These are phyloP conservation scores for Oikopleura albicans DNA, from an alignment of 23 tunicate species.

Conservation along the genomic window DNA sequence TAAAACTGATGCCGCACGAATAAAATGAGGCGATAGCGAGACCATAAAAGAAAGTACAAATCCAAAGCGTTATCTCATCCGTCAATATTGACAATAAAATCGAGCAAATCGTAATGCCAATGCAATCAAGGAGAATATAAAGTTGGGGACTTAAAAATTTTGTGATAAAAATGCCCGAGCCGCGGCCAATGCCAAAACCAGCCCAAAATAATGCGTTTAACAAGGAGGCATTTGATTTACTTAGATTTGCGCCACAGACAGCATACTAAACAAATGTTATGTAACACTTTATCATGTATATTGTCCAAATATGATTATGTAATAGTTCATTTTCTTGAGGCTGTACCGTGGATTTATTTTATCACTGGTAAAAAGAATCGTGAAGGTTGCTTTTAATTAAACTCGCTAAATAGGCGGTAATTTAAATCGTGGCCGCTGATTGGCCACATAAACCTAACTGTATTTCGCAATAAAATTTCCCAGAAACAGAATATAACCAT, in stretches of 20 bases:
- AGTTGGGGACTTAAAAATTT: neutral
- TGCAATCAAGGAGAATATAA: neutral
- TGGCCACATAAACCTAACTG: too few species aligned
- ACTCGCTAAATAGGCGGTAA: too few species aligned
- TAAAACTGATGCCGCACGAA: slow-evolving; percentile 11
- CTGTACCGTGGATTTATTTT: too few species aligned
- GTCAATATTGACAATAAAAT: neutral
- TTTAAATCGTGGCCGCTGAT: too few species aligned
- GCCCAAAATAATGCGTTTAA: slow-evolving; percentile 70
- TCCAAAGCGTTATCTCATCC: neutral
- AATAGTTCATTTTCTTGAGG: too few species aligned
- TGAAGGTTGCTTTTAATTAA: too few species aligned
- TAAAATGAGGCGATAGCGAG: neutral
- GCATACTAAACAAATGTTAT: slow-evolving; percentile 12
- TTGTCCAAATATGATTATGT: too few species aligned
- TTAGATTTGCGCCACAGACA: neutral
- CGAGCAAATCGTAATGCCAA: neutral
- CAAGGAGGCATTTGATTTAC: slow-evolving; percentile 27
- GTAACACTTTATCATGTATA: too few species aligned
- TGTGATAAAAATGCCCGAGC: slow-evolving; percentile 40
- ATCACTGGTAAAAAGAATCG: too few species aligned
- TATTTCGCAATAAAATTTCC: too few species aligned
- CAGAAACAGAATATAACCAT: too few species aligned
- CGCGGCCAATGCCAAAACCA: slow-evolving; percentile 73
- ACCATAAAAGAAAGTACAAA: neutral